Conservation (phyloP, 2,888 invertebrate species). For the Pogonocherus hispidulus region DNA sequence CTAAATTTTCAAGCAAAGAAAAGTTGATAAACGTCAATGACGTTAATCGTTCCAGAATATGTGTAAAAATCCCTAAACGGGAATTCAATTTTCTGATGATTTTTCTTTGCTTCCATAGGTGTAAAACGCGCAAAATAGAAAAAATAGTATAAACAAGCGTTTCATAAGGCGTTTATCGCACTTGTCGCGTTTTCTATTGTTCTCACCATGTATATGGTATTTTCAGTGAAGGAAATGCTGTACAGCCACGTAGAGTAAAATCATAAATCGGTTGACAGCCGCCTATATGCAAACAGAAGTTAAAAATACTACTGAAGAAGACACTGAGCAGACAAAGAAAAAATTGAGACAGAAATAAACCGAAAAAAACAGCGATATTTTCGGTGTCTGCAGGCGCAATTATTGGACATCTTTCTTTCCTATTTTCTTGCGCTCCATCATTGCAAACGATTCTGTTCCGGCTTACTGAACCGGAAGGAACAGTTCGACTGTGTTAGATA, state of each 20-base stretch:
- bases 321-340: conserved; percentile 4
- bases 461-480: conserved; percentile 59
- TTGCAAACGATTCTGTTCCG: conserved; percentile 53
- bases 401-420: conserved; percentile 31
- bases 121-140: too few species aligned
- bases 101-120: too few species aligned
- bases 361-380: conserved; percentile 23
- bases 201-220: too few species aligned
- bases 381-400: conserved; percentile 30
- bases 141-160: too few species aligned
- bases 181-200: too few species aligned
- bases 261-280: conserved; percentile 3
- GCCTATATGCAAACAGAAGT: conserved; percentile 7
- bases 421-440: conserved; percentile 43
- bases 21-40: too few species aligned
- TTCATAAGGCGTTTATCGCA: too few species aligned
- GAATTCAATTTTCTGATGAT: too few species aligned
- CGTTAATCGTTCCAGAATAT: too few species aligned
- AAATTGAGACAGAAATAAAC: conserved; percentile 2
- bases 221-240: too few species aligned
- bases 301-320: background rate
- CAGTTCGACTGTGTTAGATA: conserved; percentile 58
- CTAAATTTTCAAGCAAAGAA: too few species aligned
- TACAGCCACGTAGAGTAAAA: background rate
- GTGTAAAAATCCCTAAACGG: too few species aligned